A percentile compares a stretch with the other conserved stretches of the same genome.
phyloP scores from a whole-genome alignment of 2,797 vertebrate genomes.

The Acanthornis magna region DNA sequence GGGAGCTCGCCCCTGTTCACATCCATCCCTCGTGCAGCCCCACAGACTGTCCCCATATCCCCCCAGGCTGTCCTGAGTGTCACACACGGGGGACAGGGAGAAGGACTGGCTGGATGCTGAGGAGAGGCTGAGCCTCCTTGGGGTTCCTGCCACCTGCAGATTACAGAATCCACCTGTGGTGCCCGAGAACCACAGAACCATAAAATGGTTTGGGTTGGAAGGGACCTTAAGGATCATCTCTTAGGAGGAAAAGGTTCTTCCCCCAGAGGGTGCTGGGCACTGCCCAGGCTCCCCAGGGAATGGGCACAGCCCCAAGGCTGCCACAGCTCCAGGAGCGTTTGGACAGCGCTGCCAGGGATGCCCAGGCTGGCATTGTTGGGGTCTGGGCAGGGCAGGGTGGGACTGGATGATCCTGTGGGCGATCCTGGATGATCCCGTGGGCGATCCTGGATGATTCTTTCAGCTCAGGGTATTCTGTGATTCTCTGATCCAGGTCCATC shows the following conservation, averaged over 20 bases:
- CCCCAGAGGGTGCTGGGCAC: not conserved
- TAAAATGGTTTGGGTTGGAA: not conserved
- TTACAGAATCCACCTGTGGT: too few species aligned
- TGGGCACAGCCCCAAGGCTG: not conserved
- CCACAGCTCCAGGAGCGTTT: not conserved
- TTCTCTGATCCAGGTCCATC: not conserved
- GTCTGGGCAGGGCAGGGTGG: not conserved
- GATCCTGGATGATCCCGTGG: not conserved
- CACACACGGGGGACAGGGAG: fast-evolving
- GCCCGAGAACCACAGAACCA: not conserved
- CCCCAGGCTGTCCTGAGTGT: not conserved
- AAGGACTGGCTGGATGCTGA: not conserved
- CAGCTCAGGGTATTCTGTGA: not conserved
- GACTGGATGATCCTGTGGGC: not conserved
- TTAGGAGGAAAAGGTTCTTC: not conserved
- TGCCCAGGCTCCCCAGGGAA: not conserved
- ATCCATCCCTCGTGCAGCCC: fast-evolving
- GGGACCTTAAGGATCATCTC: not conserved
- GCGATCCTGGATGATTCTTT: not conserved
- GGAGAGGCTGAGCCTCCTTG: not conserved
- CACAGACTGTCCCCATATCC: fast-evolving
- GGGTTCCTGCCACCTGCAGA: not conserved
- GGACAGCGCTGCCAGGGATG: not conserved
- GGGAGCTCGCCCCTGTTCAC: fast-evolving
- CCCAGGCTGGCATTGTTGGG: not conserved